These are phyloP conservation scores for Carassius carassius DNA, from an alignment of 2,113 vertebrate species.

Conservation along the genomic window DNA sequence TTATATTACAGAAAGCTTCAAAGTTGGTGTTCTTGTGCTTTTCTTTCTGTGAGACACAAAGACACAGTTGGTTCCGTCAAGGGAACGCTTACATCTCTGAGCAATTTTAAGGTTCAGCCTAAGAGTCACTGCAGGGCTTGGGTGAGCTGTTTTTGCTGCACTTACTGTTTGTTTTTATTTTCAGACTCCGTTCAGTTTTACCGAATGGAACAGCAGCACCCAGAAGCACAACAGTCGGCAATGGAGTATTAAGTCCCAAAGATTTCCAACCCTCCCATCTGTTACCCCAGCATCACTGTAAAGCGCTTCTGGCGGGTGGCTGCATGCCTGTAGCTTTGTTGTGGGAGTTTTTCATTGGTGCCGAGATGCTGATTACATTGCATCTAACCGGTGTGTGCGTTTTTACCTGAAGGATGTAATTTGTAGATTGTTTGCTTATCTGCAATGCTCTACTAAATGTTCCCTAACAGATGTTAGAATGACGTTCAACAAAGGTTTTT, in stretches of 20 bases:
- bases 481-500: not conserved
- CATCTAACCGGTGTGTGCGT: not conserved
- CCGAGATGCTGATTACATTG: not conserved
- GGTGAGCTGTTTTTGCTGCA: not conserved
- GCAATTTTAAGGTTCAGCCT: conserved; percentile 21
- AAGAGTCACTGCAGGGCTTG: conserved; percentile 26
- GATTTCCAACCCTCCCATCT: conserved; percentile 18
- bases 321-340: conserved; percentile 26
- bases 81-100: conserved; percentile 1
- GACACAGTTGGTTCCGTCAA: not conserved
- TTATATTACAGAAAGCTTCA: conserved; percentile 6
- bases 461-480: conserved; percentile 2
- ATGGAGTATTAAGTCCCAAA: not conserved
- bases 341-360: not conserved
- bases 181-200: conserved; percentile 28
- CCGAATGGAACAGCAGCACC: conserved; percentile 18
- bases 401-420: conserved; percentile 19
- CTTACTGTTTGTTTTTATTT: conserved; percentile 35
- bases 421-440: conserved; percentile 14
- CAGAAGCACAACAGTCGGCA: conserved; percentile 1
- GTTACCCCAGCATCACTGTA: not conserved
- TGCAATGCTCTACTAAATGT: not conserved
- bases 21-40: not conserved
- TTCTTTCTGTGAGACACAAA: not conserved
- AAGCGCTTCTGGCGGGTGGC: conserved; percentile 10